Percentiles rank a stretch among this genome's conserved stretches.
phyloP scores from a whole-genome alignment of 2,113 vertebrate genomes.

The Pluvialis apricaria region DNA sequence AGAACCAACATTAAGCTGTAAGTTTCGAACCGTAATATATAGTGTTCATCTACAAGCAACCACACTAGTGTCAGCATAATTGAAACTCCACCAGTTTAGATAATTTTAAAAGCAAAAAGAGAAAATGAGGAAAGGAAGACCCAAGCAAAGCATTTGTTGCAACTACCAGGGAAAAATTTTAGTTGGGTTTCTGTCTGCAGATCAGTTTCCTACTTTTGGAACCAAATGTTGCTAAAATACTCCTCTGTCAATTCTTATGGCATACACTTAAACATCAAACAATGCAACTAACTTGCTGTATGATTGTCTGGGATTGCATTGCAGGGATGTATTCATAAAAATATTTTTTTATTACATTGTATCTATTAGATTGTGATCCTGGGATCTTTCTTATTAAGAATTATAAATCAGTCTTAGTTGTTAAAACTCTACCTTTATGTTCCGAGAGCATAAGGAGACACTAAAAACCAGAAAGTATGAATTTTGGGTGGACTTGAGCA shows the following conservation, averaged over 20 bases:
- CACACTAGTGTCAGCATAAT: background rate
- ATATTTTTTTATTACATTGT: background rate
- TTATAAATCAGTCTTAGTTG: background rate
- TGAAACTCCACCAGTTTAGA: background rate
- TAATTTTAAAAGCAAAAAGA: background rate
- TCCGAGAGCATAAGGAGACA: background rate
- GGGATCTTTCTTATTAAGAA: background rate
- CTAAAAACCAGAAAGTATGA: background rate
- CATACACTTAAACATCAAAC: background rate
- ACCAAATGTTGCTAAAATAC: background rate
- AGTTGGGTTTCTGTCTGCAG: background rate
- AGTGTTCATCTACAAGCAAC: background rate
- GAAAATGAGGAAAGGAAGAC: background rate
- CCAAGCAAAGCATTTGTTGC: background rate
- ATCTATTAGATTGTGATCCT: background rate
- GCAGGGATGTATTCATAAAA: background rate
- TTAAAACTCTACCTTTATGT: background rate
- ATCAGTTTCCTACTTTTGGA: background rate
- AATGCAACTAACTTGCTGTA: background rate
- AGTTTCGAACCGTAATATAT: background rate
- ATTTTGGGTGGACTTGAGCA: background rate
- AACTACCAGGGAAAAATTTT: background rate
- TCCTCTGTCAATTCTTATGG: background rate
- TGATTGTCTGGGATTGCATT: background rate
- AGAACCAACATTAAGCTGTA: background rate